Base-by-base conservation (phyloP, 2,113 vertebrate genomes). In the Misgurnus mizolepis region DNA sequence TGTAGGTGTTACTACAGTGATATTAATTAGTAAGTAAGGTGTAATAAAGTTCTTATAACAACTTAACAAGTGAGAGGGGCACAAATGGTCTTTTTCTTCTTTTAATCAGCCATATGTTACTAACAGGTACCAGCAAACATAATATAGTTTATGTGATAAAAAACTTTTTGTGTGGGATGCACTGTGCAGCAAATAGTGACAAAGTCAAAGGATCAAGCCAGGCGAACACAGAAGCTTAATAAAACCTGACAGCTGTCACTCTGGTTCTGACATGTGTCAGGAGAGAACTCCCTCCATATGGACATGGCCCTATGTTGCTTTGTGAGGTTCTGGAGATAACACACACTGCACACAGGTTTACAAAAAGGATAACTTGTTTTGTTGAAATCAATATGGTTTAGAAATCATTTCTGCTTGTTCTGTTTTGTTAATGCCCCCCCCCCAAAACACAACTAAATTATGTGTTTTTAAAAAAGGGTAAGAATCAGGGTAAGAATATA, bases 211-310 rank as follows among this genome's bases (percentile, higher is more conserved):
- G 74, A 27, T 66, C 65, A 65, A 66, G 61, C 61, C 22, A 62
- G 34, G 40, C 40, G 74, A 80, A 86, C 81, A 83, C 55, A 39
- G 67, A 72, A 80, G 78, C 82, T 75, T 90, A 87, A 92, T 90
- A 89, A 87, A 87, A 89, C 34, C 81, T 88, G 91, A 87, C 88
- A 91, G 84, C 86, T 90, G 87, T 90, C 90, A 89, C 84, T 89
- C 87, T 84, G 80, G 84, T 82, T 68, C 65, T 88, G 87, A 89
- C 82, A 81, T 84, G 72, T 82, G 79, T 76, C 72, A 83, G 83
- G 82, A 84, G 84, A 84, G 83, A 58, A 27, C 73, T 67, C 68
- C 64, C 71, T 83, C 87, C 79, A 89, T 80, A 72, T 78, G 82
- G 78, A 79, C 86, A 78, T 75, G 62, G 65, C 17, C 61, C 58